These are phyloP conservation scores for Nephrotoma flavescens DNA, from an alignment of 2,888 invertebrate species.

Conservation along the genomic window DNA sequence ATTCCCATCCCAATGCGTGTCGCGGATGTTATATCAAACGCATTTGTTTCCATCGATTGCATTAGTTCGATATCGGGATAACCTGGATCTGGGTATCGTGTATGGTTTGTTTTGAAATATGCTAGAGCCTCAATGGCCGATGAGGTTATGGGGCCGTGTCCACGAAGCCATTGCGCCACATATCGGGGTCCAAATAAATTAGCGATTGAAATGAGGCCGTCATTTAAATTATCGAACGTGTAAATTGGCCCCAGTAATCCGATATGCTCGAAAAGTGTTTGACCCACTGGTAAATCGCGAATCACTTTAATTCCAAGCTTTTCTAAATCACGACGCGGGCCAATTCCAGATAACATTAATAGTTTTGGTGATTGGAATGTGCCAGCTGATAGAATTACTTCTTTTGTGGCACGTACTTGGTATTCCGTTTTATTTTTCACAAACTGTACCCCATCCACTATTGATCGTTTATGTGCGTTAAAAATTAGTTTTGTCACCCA, in stretches of 20 bases:
- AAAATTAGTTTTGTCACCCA: conserved; percentile 30
- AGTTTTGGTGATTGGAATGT: conserved; percentile 48
- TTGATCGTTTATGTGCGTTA: not conserved
- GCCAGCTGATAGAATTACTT: conserved; percentile 47
- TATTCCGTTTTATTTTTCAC: conserved; percentile 20
- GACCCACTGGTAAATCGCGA: conserved; percentile 35
- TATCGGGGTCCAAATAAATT: not conserved
- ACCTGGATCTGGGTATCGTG: conserved; percentile 33
- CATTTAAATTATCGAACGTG: not conserved
- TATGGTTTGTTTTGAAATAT: conserved; percentile 43
- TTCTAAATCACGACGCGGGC: conserved; percentile 32
- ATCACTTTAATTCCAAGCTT: conserved; percentile 27
- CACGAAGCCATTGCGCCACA: conserved; percentile 13
- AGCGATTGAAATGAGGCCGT: not conserved
- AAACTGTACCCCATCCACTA: conserved; percentile 31
- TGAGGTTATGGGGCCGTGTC: conserved; percentile 38
- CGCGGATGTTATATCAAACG: conserved; percentile 29
- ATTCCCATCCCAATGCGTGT: conserved; percentile 33
- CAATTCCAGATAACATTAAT: conserved; percentile 43
- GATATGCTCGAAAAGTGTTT: conserved; percentile 37
- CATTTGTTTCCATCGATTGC: conserved; percentile 40
- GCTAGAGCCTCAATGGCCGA: conserved; percentile 42
- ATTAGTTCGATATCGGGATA: conserved; percentile 50
- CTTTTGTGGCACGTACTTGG: conserved; percentile 34
- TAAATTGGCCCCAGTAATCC: conserved; percentile 35